Conservation (phyloP, 23 tunicate species). For the Diplosoma virens region DNA sequence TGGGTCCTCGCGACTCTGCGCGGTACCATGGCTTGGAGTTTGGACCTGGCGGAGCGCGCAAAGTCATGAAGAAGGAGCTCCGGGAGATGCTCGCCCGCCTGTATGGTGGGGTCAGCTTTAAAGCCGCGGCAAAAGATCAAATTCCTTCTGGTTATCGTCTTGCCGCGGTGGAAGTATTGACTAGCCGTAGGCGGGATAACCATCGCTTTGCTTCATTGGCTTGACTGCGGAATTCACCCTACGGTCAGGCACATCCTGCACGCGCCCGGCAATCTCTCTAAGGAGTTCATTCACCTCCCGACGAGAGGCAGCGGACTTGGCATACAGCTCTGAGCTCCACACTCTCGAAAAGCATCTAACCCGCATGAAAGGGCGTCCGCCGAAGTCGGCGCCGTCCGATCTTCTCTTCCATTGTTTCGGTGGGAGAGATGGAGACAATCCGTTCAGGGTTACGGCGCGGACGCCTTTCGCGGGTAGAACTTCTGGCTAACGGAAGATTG, state of each 20-base stretch:
- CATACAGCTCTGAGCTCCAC: neutral
- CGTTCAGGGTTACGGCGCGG: neutral
- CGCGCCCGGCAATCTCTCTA: slow-evolving; percentile 7
- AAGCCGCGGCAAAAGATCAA: slow-evolving; percentile 5
- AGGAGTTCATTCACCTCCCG: slow-evolving; percentile 10
- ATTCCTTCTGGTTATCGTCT: neutral
- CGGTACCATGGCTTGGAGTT: neutral
- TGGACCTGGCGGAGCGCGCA: neutral
- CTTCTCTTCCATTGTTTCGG: neutral
- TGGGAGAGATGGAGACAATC: neutral
- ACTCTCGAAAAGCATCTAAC: neutral
- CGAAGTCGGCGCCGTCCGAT: neutral
- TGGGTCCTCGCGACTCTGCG: neutral
- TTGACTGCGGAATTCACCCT: neutral
- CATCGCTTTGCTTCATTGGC: neutral
- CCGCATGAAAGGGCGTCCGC: neutral
- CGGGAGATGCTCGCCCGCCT: neutral
- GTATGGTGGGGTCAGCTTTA: slow-evolving; percentile 2
- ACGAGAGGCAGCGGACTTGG: slow-evolving; percentile 15
- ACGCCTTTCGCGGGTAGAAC: neutral
- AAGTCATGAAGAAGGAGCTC: neutral
- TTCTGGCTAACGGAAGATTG: neutral
- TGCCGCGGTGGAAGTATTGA: slow-evolving; percentile 9
- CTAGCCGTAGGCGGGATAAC: slow-evolving; percentile 10
- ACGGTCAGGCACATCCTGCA: slow-evolving; percentile 5